Evolutionary conservation across 2,888 invertebrate species (phyloP).

Genomic region (Tortrix viridana): DNA sequence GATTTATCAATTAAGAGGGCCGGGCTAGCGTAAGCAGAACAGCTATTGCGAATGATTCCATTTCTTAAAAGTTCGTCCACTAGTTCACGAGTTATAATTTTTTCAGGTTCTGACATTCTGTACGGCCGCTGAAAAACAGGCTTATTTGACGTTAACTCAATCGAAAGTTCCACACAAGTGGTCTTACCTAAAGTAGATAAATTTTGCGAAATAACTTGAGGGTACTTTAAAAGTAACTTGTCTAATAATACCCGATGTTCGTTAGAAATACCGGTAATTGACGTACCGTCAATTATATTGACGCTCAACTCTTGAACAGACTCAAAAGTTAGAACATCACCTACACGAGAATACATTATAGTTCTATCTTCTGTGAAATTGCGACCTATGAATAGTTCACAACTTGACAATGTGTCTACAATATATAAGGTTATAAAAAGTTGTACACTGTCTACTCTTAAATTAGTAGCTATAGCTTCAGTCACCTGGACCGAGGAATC

Average conservation of each 20-base stretch:
- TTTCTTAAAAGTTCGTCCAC: conserved; percentile 6
- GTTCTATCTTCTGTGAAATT: conserved; percentile 1
- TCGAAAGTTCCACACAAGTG: background rate
- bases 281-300: background rate
- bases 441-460: background rate
- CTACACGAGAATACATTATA: conserved; percentile 1
- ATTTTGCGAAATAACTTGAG: background rate
- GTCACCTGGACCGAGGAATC: background rate
- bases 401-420: background rate
- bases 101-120: conserved; percentile 3
- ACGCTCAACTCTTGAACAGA: background rate
- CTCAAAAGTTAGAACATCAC: conserved; percentile 4
- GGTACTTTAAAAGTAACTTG: conserved; percentile 1
- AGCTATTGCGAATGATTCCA: conserved; percentile 4
- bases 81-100: conserved; percentile 1
- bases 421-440: background rate
- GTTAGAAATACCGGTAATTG: background rate
- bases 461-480: background rate
- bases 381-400: no score
- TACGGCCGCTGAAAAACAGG: conserved; percentile 3
- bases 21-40: conserved; percentile 9
- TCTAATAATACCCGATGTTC: background rate
- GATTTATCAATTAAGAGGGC: conserved; percentile 2
- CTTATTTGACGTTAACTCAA: conserved; percentile 6
- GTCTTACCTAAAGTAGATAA: conserved; percentile 3